These are phyloP conservation scores for Cebuella pygmaea DNA, from an alignment of 2,797 vertebrate species.

Conservation along the genomic window DNA sequence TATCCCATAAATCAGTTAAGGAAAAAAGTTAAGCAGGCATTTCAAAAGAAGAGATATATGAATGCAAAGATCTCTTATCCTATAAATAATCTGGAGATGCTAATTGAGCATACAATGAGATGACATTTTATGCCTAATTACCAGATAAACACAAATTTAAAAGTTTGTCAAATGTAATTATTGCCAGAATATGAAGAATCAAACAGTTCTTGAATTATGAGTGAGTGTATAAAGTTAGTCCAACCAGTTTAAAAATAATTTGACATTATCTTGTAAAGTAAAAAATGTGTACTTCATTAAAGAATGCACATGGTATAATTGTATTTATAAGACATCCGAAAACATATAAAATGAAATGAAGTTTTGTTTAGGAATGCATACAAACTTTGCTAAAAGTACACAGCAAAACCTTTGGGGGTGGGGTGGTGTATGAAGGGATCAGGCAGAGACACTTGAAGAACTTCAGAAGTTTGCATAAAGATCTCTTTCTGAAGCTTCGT, in stretches of 20 bases:
- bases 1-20: neutral
- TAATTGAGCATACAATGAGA: neutral
- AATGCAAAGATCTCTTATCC: neutral
- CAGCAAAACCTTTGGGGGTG: neutral
- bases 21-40: neutral
- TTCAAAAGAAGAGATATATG: conserved; percentile 6
- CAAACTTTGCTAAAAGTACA: neutral
- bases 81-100: neutral
- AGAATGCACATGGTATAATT: neutral
- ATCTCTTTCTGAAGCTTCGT: neutral
- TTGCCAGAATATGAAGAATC: neutral
- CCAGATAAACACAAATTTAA: neutral
- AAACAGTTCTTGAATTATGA: neutral
- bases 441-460: neutral
- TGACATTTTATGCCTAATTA: neutral
- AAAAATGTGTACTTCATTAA: neutral
- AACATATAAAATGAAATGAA: conserved; percentile 21
- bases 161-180: conserved; percentile 23
- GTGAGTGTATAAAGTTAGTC: neutral
- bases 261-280: neutral
- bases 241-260: neutral
- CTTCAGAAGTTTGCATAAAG: neutral
- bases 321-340: neutral
- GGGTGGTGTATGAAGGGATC: neutral
- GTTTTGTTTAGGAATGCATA: neutral